Evolutionary conservation across 2,797 vertebrate genomes (phyloP), one percentile per base, ranked within the genome.

Genomic region (Pempheris klunzingeri): DNA sequence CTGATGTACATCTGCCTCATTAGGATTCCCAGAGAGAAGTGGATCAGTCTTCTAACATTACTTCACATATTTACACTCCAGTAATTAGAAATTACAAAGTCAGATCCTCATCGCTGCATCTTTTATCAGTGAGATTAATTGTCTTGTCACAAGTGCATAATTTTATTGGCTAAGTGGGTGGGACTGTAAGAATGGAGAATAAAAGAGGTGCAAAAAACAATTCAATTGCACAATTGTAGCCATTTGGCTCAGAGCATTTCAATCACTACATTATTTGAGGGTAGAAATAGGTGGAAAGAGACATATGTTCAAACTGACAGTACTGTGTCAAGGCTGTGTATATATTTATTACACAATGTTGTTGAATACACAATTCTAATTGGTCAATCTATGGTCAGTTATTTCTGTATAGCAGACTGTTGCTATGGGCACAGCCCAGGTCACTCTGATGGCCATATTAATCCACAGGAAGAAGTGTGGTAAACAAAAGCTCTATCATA

Each of bases 41-140:
- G 66, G 57, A 75, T 83, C 71, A 71, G 71, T 68, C 78, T 69
- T 43, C 58, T 82, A 68, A 77, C 83, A 82, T 73, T 61, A 84
- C 77, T 91, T 86, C 81, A 73, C 74, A 78, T 87, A 90, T 88
- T 93, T 90, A 92, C 78, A 87, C 83, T 83, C 41, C 81, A 85
- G 82, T 90, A 90, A 92, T 93, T 90, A 90, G 72, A 81, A 88
- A 87, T 89, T 73, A 81, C 68, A 78, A 66, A 86, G 81, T 81
- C 81, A 77, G 74, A 89, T 88, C 68, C 52, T 57, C 67, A 71
- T 75, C 14, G 8, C 59, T 44, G 77, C 78, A 41, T 90, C 81
- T 88, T 91, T 78, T 82, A 87, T 90, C 84, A 83, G 41, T 3
- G 41, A 87, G 79, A 92, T 89, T 88, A 87, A 91, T 85, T 87